Evolutionary conservation across 2,888 invertebrate species (phyloP).

Genomic region (Clostera curtula): DNA sequence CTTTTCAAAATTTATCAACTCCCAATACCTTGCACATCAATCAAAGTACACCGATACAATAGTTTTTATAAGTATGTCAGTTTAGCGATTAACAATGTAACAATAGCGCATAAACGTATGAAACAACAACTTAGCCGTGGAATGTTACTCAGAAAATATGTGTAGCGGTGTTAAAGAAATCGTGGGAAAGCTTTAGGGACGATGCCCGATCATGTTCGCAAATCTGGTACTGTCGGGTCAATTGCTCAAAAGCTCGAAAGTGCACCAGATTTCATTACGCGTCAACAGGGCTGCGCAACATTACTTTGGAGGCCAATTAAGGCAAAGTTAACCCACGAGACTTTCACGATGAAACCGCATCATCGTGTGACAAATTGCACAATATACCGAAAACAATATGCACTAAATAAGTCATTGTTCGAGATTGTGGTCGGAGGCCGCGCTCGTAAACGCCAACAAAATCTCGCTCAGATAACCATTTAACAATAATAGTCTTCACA

Average conservation of each 20-base stretch:
- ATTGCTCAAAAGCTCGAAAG: conserved; percentile 28
- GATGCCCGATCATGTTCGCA: conserved; percentile 22
- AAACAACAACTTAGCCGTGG: no score
- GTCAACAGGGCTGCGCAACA: conserved; percentile 22
- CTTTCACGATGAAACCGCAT: conserved; percentile 48
- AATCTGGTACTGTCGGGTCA: conserved; percentile 18
- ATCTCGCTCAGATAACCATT: conserved; percentile 17
- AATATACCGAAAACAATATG: conserved; percentile 37
- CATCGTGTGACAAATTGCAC: conserved; percentile 47
- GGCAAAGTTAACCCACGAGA: conserved; percentile 26
- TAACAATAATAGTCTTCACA: conserved; percentile 17
- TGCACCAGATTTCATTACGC: conserved; percentile 23
- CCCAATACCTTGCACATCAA: no score
- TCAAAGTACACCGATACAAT: no score
- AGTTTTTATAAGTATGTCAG: no score
- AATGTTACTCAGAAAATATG: no score
- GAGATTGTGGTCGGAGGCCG: conserved; percentile 13
- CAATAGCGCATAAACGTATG: no score
- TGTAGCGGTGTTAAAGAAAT: no score
- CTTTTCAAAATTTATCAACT: no score
- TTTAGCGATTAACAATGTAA: no score
- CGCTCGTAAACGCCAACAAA: conserved; percentile 12
- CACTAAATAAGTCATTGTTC: conserved; percentile 41
- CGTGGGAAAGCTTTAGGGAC: no score
- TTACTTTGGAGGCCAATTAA: conserved; percentile 35